These are phyloP conservation scores for Lateolabrax maculatus DNA, from an alignment of 2,797 vertebrate genomes.

Conservation along the genomic window DNA sequence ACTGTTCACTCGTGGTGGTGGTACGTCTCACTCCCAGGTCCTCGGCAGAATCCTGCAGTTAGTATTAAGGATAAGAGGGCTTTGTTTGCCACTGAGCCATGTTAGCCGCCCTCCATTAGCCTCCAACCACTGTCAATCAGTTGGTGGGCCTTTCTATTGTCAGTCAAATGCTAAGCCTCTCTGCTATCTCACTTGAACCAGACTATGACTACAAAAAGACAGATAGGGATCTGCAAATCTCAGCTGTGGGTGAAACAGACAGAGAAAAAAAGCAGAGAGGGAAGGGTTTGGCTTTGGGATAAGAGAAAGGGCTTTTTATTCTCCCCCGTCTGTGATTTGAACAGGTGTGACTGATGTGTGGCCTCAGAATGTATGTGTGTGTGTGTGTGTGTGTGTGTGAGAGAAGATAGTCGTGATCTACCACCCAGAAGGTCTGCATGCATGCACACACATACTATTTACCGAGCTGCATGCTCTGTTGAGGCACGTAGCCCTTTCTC, in stretches of 20 bases:
- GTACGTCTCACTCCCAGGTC: constrained; percentile 25
- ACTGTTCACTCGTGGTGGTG: background rate
- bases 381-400: constrained; percentile 2
- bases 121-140: constrained; percentile 44
- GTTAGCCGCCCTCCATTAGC: constrained; percentile 50
- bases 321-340: constrained; percentile 51
- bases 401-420: constrained; percentile 50
- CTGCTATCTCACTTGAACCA: constrained; percentile 57
- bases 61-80: constrained; percentile 38
- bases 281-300: constrained; percentile 14
- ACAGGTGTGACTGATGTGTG: constrained; percentile 76
- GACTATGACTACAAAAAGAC: constrained; percentile 50
- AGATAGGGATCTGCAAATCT: constrained; percentile 70
- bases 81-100: constrained; percentile 63
- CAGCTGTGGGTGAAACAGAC: constrained; percentile 42
- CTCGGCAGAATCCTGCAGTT: constrained; percentile 26
- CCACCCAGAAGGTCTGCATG: constrained; percentile 70
- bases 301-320: constrained; percentile 67
- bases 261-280: constrained; percentile 35
- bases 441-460: constrained; percentile 19
- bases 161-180: constrained; percentile 44
- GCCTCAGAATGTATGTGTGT: constrained; percentile 21
- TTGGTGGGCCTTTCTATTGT: constrained; percentile 42
- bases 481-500: constrained; percentile 55
- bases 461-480: constrained; percentile 53